phyloP scores from a whole-genome alignment of 2,797 vertebrate genomes.

The Aulostomus chinensis region DNA sequence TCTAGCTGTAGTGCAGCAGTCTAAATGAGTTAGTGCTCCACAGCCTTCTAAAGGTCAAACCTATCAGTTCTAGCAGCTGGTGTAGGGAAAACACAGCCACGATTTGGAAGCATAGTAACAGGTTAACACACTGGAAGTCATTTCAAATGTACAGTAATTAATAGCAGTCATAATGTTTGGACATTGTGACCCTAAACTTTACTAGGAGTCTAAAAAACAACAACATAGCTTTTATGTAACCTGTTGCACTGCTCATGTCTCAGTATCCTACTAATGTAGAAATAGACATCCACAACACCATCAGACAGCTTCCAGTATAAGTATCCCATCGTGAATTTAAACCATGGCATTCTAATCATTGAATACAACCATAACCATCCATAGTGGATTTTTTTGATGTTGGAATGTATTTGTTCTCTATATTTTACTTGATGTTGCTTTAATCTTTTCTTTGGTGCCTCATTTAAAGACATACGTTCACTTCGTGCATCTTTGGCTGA shows the following conservation, averaged over 20 bases:
- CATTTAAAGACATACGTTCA: constrained; percentile 35
- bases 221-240: constrained; percentile 40
- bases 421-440: constrained; percentile 46
- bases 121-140: constrained; percentile 30
- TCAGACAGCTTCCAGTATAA: constrained; percentile 40
- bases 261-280: constrained; percentile 49
- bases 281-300: constrained; percentile 35
- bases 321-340: constrained; percentile 49
- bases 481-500: constrained; percentile 37
- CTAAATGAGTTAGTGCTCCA: constrained; percentile 47
- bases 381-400: constrained; percentile 60
- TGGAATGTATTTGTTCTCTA: constrained; percentile 63
- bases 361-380: constrained; percentile 22
- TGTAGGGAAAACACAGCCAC: constrained; percentile 31
- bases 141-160: constrained; percentile 34
- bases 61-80: constrained; percentile 34
- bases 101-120: constrained; percentile 16
- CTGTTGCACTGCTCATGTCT: constrained; percentile 49
- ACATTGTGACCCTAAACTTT: constrained; percentile 16
- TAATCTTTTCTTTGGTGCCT: constrained; percentile 54
- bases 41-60: constrained; percentile 56
- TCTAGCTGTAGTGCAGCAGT: constrained; percentile 64
- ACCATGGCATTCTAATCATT: constrained; percentile 47
- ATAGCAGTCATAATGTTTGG: constrained; percentile 22
- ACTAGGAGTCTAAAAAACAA: constrained; percentile 24